Base-by-base conservation (phyloP, 2,888 invertebrate genomes). In the Ptilodon capucinus region DNA sequence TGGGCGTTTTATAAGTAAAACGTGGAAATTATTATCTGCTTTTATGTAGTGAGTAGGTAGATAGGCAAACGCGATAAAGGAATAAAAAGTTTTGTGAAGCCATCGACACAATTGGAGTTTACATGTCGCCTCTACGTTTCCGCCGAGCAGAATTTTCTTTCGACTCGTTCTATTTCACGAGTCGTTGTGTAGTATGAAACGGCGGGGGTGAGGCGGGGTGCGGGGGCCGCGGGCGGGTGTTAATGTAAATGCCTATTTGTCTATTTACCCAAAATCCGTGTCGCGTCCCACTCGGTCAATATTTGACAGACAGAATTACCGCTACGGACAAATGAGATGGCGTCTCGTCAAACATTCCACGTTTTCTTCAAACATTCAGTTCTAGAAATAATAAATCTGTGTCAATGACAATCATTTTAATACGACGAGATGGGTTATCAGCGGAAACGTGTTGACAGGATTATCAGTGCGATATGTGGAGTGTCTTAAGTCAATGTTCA, bases 211-310 rank as follows among this genome's bases (percentile, higher is more conserved):
- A 28, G 42, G 60, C 45, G 52, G 44, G 43, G 53, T 57, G 53
- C 46, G 56, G 57, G 66, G 68, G 62, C 54, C 52, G 66, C 51
- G 50, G 59, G 6, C 60, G 76, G 76, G 81, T 84, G 86, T 76
- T 85, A 86, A 86, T 84, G 84, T 84, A 83, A 85, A 86, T 84
- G 84, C 78, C 81, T 87, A 85, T 88, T 86, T 85, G 83, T 79
- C 76, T 87, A 83, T 90, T 88, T 87, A 77, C 79, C 76, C 73
- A 81, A 88, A 88, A 87, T 89, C 87, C 83, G 86, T 89, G 89
- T 90, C 89, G 85, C 79, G 84, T 87, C 84, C 83, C 80, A 80
- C 84, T 82, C 75, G 57, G 87, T 86, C 85, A 91, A 90, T 89
- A 89, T 89, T 91, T 85, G 81, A 78, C 74, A 73, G 79, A 70